phyloP scores from a whole-genome alignment of 64 coral and sea anemone species.

The Hydrozoanthus tunicans region DNA sequence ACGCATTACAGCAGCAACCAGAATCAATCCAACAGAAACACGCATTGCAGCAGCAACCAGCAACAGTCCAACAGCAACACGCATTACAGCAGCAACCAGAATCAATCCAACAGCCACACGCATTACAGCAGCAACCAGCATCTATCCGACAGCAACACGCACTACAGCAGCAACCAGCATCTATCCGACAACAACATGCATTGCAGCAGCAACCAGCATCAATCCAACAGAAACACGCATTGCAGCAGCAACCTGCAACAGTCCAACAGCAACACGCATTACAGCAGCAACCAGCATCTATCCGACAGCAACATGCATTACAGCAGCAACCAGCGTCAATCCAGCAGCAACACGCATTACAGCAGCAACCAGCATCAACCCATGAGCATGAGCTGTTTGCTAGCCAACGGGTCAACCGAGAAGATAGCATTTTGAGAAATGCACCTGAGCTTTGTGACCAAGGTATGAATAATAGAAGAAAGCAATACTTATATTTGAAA shows the following conservation, averaged over 20 bases:
- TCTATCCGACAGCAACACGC: too few species aligned
- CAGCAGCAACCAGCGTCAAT: neutral
- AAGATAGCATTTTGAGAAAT: too few species aligned
- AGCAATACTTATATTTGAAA: too few species aligned
- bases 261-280: neutral
- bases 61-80: neutral
- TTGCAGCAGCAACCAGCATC: neutral
- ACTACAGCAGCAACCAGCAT: too few species aligned
- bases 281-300: neutral
- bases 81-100: neutral
- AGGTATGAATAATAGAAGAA: too few species aligned
- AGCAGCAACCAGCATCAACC: neutral
- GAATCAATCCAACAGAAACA: neutral
- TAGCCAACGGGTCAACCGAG: too few species aligned
- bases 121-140: too few species aligned
- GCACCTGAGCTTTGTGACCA: too few species aligned
- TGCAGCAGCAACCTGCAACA: neutral
- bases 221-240: too few species aligned
- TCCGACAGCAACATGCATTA: constrained; percentile 1
- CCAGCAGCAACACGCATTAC: neutral
- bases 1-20: neutral
- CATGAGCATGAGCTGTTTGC: too few species aligned
- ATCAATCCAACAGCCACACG: too few species aligned
- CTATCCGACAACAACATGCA: neutral
- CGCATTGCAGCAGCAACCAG: neutral